Conservation (phyloP, 2,113 vertebrate genomes). For the Podilymbus podiceps region DNA sequence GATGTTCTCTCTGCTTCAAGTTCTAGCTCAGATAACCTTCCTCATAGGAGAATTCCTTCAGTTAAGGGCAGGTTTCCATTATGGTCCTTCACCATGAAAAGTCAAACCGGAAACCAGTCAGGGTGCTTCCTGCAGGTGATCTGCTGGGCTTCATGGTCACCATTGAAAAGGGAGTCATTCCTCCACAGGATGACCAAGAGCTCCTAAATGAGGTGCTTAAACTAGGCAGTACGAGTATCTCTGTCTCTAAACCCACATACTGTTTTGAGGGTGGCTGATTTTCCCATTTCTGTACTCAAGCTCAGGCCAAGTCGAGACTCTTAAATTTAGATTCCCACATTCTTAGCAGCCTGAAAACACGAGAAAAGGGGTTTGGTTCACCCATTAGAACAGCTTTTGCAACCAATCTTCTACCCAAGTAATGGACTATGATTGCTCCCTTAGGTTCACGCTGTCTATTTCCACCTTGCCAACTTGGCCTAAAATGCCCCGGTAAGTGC, state of each 20-base stretch:
- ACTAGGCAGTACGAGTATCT: not conserved
- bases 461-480: not conserved
- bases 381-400: not conserved
- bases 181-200: not conserved
- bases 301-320: not conserved
- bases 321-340: not conserved
- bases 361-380: not conserved
- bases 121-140: not conserved
- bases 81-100: not conserved
- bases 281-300: not conserved
- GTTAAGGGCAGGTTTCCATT: fast-evolving
- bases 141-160: not conserved
- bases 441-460: not conserved
- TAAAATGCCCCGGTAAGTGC: not conserved
- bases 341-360: not conserved
- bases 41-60: fast-evolving
- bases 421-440: not conserved
- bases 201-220: not conserved
- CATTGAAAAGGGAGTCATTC: not conserved
- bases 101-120: not conserved
- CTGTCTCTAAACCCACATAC: not conserved
- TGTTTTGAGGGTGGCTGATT: not conserved
- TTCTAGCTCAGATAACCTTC: not conserved
- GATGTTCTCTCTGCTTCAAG: not conserved
- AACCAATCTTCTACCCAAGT: not conserved